These are phyloP conservation scores for Hoplostethus atlanticus DNA, from an alignment of 2,797 vertebrate genomes.

Conservation along the genomic window DNA sequence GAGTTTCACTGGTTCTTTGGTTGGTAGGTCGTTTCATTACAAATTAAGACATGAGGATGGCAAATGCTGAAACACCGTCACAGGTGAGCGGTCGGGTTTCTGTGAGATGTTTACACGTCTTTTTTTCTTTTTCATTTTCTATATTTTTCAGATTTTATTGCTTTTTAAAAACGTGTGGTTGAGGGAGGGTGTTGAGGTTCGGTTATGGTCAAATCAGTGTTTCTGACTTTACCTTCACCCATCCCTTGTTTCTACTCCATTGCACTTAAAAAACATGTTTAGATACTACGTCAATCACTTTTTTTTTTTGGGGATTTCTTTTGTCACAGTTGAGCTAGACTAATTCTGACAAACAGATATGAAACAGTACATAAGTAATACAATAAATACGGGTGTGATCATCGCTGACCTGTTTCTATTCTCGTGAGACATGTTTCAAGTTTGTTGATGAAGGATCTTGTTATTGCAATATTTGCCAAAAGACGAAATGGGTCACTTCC, in stretches of 20 bases:
- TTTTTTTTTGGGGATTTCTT: conserved; percentile 19
- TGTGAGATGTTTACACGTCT: not conserved
- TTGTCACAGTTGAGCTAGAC: conserved; percentile 18
- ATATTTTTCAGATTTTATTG: conserved; percentile 4
- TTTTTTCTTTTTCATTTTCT: not conserved
- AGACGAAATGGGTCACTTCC: conserved; percentile 52
- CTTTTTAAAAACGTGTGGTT: not conserved
- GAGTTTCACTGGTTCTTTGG: conserved; percentile 64
- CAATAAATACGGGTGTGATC: conserved; percentile 29
- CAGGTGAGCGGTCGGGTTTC: not conserved
- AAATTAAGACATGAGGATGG: conserved; percentile 15
- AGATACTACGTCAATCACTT: conserved; percentile 7
- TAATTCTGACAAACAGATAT: conserved; percentile 29
- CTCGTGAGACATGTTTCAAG: conserved; percentile 17
- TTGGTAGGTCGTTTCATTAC: conserved; percentile 26
- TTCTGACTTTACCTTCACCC: conserved; percentile 6
- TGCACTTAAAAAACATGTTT: conserved; percentile 43
- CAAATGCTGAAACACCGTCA: conserved; percentile 4
- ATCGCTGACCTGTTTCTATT: conserved; percentile 3
- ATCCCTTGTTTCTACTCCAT: not conserved
- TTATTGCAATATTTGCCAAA: conserved; percentile 34
- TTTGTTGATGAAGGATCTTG: conserved; percentile 21
- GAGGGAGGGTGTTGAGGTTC: no score
- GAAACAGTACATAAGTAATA: conserved; percentile 49
- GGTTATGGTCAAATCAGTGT: conserved; percentile 1